Conservation (phyloP, 2,888 invertebrate genomes). For the Xylophagus ater region DNA sequence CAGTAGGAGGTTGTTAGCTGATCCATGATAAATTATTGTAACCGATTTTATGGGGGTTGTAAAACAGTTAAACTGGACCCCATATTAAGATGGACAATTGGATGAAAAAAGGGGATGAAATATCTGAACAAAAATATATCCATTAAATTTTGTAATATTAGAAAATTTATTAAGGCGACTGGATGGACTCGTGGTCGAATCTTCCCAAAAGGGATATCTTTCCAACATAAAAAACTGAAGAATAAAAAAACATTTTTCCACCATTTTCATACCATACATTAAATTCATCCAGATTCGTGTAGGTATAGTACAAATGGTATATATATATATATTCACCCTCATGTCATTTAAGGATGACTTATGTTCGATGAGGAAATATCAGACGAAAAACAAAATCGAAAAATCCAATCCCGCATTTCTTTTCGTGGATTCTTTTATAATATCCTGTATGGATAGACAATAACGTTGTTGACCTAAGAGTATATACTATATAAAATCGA, state of each 20-base stretch:
- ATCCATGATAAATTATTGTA: conserved; percentile 18
- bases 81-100: conserved; percentile 8
- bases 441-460: conserved; percentile 7
- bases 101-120: no score
- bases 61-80: conserved; percentile 17
- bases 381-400: background rate
- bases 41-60: conserved; percentile 17
- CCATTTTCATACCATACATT: conserved; percentile 4
- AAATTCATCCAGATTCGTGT: conserved; percentile 1
- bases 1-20: conserved; percentile 1
- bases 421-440: conserved; percentile 13
- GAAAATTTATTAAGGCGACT: conserved; percentile 16
- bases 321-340: conserved; percentile 4
- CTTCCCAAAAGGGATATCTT: no score
- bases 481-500: background rate
- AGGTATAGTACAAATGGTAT: background rate
- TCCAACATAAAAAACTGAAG: no score
- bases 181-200: background rate
- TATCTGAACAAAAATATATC: conserved; percentile 1
- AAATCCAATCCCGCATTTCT: background rate
- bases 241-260: background rate
- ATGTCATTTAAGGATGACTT: conserved; percentile 16
- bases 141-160: conserved; percentile 18
- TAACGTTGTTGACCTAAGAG: background rate
- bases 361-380: conserved; percentile 3